phyloP scores from a whole-genome alignment of 2,113 vertebrate species.

The Thermophis baileyi region DNA sequence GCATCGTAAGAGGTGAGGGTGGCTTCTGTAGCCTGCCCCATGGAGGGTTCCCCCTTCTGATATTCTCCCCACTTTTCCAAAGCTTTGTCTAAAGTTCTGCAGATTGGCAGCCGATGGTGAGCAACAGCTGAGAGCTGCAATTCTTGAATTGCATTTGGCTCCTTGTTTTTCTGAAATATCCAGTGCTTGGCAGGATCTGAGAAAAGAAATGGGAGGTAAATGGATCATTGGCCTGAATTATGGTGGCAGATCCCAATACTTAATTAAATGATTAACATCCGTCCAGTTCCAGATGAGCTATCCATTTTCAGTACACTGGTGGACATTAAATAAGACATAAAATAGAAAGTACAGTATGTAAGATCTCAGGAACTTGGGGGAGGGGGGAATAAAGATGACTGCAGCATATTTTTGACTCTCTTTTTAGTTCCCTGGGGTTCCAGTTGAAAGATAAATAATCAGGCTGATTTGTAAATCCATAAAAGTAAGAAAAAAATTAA shows the following conservation, averaged over 20 bases:
- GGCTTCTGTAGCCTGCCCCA: not conserved
- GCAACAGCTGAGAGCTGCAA: not conserved
- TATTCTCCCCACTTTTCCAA: not conserved
- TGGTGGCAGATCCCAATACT: not conserved
- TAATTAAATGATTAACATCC: not conserved
- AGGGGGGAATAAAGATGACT: not conserved
- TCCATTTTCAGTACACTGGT: not conserved
- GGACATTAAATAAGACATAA: conserved; percentile 13
- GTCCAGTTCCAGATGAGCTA: not conserved
- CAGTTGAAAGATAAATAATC: not conserved
- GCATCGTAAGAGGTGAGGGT: not conserved
- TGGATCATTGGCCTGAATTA: conserved; percentile 19
- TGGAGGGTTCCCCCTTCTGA: too few relatives aligned
- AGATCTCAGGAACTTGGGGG: not conserved
- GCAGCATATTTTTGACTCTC: not conserved
- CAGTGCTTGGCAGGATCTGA: conserved; percentile 8
- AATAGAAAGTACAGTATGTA: not conserved
- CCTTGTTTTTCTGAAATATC: not conserved
- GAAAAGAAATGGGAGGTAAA: not conserved
- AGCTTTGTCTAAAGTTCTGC: not conserved
- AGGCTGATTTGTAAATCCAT: not conserved
- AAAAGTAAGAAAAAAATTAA: not conserved
- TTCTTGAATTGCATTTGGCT: conserved; percentile 7
- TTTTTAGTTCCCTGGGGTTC: too few relatives aligned
- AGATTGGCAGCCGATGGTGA: not conserved